Evolutionary conservation across 2,113 vertebrate genomes (phyloP), one percentile per base, ranked within the genome.

Genomic region (Pogona vitticeps): DNA sequence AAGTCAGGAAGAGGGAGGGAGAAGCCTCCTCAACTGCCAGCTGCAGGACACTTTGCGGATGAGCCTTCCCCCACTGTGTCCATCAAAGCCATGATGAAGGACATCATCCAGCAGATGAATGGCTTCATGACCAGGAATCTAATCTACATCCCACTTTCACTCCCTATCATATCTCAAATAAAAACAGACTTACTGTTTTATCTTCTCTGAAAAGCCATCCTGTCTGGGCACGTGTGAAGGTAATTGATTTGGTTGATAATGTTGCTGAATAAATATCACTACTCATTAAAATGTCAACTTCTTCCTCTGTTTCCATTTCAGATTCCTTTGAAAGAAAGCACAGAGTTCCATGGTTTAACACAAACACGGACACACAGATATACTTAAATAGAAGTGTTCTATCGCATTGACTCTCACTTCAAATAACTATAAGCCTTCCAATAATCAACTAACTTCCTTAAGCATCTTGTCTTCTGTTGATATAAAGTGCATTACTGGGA

Each of bases 231-330:
- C 98, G 97, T 0, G 98, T 97, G 95, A 99, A 99, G 28, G 98
- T 98, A 92, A 99, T 99, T 84, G 98, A 99, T 95, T 99, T 99
- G 92, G 99, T 99, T 94, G 99, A 99, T 91, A 99, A 96, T 0
- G 99, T 99, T 92, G 98, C 99, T 0, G 99, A 99, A 95, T 99
- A 99, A 91, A 99, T 98, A 80, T 99, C 99, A 1, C 99, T 99
- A 96, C 99, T 99, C 99, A 99, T 99, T 94, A 99, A 95, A 95
- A 99, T 99, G 95, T 99, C 99, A 90, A 99, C 99, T 89, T 99
- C 99, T 85, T 99, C 99, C 92, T 99, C 99, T 0, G 99, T 99
- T 96, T 99, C 99, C 98, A 98, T 97, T 95, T 99, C 99, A 0
- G 98, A 99, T 94, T 99, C 99, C 99, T 99, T 92, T 38, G 90